Conservation (phyloP, 2,797 vertebrate species). For the Sebastiscus albofasciatus region DNA sequence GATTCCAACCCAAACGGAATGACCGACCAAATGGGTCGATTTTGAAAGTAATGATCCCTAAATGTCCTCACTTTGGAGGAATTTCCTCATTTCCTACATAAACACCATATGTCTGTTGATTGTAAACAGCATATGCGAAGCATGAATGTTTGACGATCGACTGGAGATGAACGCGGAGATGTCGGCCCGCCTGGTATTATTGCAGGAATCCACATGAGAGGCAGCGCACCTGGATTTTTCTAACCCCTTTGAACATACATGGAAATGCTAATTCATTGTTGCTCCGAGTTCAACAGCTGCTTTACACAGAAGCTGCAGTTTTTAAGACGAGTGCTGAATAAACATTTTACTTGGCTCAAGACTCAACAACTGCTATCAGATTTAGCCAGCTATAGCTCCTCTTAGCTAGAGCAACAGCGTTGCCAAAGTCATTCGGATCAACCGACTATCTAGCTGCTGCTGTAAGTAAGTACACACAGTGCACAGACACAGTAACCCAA, state of each 20-base stretch:
- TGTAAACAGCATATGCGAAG: constrained; percentile 39
- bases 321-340: not conserved
- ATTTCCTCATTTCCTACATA: constrained; percentile 27
- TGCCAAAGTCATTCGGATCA: not conserved
- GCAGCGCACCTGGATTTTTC: constrained; percentile 7
- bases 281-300: not conserved
- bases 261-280: not conserved
- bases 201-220: not conserved
- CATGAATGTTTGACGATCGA: constrained; percentile 20
- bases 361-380: not conserved
- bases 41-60: constrained; percentile 22
- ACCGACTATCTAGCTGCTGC: not conserved
- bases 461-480: not conserved
- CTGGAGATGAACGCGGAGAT: not conserved
- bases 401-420: not conserved
- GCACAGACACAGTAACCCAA: not conserved
- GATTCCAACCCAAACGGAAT: not conserved
- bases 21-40: constrained; percentile 21
- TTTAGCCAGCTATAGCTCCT: not conserved
- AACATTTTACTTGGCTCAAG: not conserved
- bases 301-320: not conserved
- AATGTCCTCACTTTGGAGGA: constrained; percentile 29
- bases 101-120: constrained; percentile 27
- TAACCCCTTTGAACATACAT: not conserved
- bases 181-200: not conserved